Conservation (phyloP, 1,140 invertebrate species). For the Ditylenchus dipsaci region DNA sequence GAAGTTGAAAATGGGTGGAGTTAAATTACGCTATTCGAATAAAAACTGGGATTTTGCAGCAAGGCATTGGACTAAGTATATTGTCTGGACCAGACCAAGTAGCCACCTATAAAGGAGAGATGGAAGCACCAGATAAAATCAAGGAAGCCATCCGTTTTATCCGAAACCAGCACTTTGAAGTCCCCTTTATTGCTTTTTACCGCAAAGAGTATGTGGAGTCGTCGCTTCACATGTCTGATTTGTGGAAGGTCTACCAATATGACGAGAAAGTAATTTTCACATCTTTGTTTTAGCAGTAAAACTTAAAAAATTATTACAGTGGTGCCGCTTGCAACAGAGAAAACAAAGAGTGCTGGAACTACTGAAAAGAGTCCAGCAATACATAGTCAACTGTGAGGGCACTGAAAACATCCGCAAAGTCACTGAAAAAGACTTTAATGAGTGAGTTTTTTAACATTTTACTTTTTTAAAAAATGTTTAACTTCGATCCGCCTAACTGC, state of each 20-base stretch:
- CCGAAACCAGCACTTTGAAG: slow-evolving; percentile 69
- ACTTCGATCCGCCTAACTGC: slow-evolving; percentile 15
- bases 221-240: slow-evolving; percentile 85
- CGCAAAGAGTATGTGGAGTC: slow-evolving; percentile 94
- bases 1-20: too few species aligned
- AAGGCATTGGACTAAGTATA: slow-evolving; percentile 18
- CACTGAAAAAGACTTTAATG: slow-evolving; percentile 35
- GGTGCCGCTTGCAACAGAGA: slow-evolving; percentile 36
- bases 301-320: slow-evolving; percentile 7
- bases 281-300: neutral
- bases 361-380: slow-evolving; percentile 20
- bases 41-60: slow-evolving; percentile 9
- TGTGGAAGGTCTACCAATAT: slow-evolving; percentile 86
- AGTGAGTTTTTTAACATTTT: slow-evolving; percentile 11
- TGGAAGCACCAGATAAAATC: slow-evolving; percentile 68
- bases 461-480: slow-evolving; percentile 43
- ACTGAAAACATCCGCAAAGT: slow-evolving; percentile 18
- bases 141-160: slow-evolving; percentile 90
- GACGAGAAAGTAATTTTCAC: slow-evolving; percentile 62
- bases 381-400: slow-evolving; percentile 7
- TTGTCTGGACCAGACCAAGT: neutral
- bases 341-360: slow-evolving; percentile 25
- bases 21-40: neutral
- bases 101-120: slow-evolving; percentile 9
- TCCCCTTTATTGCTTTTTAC: slow-evolving; percentile 97